Percentiles rank a stretch among this genome's conserved stretches.
Evolutionary conservation across 2,888 invertebrate genomes (phyloP).

Genomic region (Cheilosia impressa): DNA sequence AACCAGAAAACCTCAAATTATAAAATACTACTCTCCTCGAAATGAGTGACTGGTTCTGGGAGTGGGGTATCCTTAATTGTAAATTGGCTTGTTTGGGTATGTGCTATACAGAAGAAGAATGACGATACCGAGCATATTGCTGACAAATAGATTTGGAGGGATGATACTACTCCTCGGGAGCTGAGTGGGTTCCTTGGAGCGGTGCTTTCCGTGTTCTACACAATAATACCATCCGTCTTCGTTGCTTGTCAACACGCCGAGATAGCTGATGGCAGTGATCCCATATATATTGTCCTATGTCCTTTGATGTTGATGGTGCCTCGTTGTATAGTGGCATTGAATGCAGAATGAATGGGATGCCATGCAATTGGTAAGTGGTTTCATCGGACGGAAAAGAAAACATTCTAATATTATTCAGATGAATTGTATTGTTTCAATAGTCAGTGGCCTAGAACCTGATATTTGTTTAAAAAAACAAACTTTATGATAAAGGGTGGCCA

Average conservation of each 20-base stretch:
- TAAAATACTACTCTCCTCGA: conserved; percentile 50
- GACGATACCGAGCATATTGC: conserved; percentile 10
- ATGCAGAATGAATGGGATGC: conserved; percentile 2
- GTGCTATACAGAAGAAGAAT: background rate
- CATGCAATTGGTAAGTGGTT: background rate
- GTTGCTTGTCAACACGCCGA: conserved; percentile 39
- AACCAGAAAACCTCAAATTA: conserved; percentile 66
- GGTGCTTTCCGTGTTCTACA: conserved; percentile 3
- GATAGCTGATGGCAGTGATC: conserved; percentile 16
- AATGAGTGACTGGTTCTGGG: conserved; percentile 5
- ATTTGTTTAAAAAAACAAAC: too few relatives aligned
- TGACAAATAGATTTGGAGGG: conserved; percentile 37
- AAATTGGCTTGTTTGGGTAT: conserved; percentile 5
- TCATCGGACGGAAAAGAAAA: background rate
- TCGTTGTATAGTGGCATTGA: conserved; percentile 3
- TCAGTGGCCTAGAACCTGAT: too few relatives aligned
- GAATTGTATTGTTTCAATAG: background rate
- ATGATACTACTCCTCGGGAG: conserved; percentile 16
- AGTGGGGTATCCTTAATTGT: conserved; percentile 39
- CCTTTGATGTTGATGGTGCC: conserved; percentile 14
- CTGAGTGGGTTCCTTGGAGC: conserved; percentile 7
- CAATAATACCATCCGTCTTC: conserved; percentile 26
- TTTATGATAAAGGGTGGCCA: too few relatives aligned
- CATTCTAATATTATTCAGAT: background rate
- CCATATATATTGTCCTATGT: background rate